phyloP scores from a whole-genome alignment of 2,113 vertebrate species.

The Corynorhinus townsendii region DNA sequence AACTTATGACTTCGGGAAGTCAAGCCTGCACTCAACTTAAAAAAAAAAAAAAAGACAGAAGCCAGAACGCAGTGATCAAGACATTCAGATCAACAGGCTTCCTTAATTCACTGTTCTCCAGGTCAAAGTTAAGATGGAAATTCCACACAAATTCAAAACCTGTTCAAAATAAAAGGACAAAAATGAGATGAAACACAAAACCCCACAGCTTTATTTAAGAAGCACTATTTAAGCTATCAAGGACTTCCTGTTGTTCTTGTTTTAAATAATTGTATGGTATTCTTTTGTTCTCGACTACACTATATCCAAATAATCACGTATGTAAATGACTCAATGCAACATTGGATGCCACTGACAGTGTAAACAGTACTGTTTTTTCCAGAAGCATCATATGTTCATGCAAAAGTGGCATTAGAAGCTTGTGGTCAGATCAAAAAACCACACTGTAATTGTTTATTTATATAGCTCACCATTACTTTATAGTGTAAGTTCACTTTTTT shows the following conservation, averaged over 20 bases:
- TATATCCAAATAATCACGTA: slow-evolving; percentile 76
- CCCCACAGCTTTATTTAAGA: slow-evolving; percentile 74
- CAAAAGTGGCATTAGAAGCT: slow-evolving; percentile 84
- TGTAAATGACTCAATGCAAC: slow-evolving; percentile 74
- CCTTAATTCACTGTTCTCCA: not conserved
- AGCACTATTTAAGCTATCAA: slow-evolving; percentile 79
- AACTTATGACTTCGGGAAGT: not conserved
- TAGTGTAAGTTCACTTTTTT: slow-evolving; percentile 75
- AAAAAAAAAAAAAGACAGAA: not conserved
- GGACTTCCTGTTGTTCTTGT: slow-evolving; percentile 77
- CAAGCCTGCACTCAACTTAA: not conserved
- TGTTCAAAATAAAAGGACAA: slow-evolving; percentile 63
- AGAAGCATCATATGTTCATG: slow-evolving; percentile 86
- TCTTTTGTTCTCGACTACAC: slow-evolving; percentile 77
- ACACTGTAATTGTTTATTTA: slow-evolving; percentile 87
- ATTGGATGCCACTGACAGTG: slow-evolving; percentile 71
- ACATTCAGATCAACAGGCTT: not conserved
- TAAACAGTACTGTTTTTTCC: slow-evolving; percentile 85
- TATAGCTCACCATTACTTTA: slow-evolving; percentile 79
- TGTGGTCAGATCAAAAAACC: slow-evolving; percentile 86
- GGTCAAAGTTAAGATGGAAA: not conserved
- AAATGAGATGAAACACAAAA: slow-evolving; percentile 76
- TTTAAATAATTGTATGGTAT: slow-evolving; percentile 81
- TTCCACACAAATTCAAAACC: slow-evolving; percentile 15
- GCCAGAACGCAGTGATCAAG: not conserved